Conservation (phyloP, 2,888 invertebrate genomes). For the Cephonodes hylas region DNA sequence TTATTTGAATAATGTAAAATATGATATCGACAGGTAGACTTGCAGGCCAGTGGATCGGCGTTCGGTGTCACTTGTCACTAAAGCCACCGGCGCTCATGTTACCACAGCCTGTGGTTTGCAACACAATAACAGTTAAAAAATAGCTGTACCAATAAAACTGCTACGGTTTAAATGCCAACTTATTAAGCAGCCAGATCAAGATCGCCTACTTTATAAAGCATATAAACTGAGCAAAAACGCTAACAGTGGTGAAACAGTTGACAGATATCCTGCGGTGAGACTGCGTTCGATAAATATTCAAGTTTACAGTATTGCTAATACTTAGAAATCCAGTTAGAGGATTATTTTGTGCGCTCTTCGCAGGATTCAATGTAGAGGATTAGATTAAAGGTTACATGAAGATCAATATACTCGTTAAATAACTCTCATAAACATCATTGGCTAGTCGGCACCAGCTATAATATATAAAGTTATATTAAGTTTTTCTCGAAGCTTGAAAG, state of each 20-base stretch:
- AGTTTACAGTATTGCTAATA: not conserved
- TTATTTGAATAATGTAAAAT: conserved; percentile 33
- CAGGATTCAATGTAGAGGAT: not conserved
- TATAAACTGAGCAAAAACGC: not conserved
- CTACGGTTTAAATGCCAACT: conserved; percentile 8
- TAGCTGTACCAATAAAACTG: conserved; percentile 10
- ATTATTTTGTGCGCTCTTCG: not conserved
- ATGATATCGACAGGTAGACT: conserved; percentile 21
- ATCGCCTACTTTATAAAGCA: not conserved
- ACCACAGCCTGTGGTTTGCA: conserved; percentile 39
- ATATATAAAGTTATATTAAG: no score
- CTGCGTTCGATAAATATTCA: not conserved
- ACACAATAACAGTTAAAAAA: conserved; percentile 11
- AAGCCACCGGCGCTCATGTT: conserved; percentile 37
- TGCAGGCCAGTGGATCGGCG: conserved; percentile 35
- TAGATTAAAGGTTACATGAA: not conserved
- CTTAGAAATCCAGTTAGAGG: not conserved
- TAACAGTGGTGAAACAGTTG: not conserved
- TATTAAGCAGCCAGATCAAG: conserved; percentile 1
- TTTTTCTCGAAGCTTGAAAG: no score
- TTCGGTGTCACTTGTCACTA: conserved; percentile 50
- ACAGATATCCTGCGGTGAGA: not conserved
- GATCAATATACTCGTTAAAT: no score
- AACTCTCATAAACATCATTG: no score
- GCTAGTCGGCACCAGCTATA: no score